phyloP scores from a whole-genome alignment of 2,113 vertebrate species.

The Gymnogyps californianus region DNA sequence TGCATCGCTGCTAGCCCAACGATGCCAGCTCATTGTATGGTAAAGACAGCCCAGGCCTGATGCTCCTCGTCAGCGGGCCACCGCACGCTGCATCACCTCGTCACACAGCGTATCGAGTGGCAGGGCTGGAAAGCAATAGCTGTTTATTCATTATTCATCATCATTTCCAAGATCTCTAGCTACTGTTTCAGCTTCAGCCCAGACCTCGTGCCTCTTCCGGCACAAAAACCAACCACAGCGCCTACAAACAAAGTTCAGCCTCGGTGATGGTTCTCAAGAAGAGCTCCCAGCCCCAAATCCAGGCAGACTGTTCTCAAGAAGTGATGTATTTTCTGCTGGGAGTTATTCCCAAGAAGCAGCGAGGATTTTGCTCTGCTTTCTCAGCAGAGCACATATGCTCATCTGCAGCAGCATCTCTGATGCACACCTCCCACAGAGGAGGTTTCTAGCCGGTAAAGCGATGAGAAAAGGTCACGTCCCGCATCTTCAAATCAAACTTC shows the following conservation, averaged over 20 bases:
- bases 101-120: background rate
- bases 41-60: background rate
- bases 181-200: background rate
- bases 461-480: background rate
- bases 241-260: background rate
- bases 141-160: background rate
- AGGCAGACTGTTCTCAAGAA: background rate
- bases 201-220: background rate
- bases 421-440: background rate
- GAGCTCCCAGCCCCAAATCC: background rate
- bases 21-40: rapidly evolving
- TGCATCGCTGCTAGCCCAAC: background rate
- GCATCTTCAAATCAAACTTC: background rate
- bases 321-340: background rate
- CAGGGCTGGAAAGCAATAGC: background rate
- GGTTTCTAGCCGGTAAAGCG: background rate
- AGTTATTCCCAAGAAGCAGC: background rate
- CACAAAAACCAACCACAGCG: rapidly evolving
- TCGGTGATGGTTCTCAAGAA: background rate
- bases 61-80: no score
- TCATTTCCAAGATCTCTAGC: background rate
- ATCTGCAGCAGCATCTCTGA: background rate
- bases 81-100: rapidly evolving
- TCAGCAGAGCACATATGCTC: background rate
- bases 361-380: background rate